A percentile compares a stretch with the other conserved stretches of the same genome.
Evolutionary conservation across 2,888 invertebrate genomes (phyloP).

Genomic region (Caenorhabditis sp.): DNA sequence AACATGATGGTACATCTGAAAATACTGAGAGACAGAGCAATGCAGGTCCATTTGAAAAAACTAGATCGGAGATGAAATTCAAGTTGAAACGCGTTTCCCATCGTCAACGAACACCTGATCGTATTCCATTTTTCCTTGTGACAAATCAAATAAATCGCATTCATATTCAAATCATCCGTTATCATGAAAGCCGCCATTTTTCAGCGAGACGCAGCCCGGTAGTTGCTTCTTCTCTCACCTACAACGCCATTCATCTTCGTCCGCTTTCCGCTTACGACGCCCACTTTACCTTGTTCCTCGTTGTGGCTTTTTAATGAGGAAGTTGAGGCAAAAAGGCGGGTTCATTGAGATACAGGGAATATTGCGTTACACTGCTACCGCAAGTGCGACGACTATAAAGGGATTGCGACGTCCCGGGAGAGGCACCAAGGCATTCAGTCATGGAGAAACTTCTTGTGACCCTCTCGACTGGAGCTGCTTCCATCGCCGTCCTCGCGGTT

Average conservation of each 20-base stretch:
- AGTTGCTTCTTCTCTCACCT: slow-evolving; percentile 36
- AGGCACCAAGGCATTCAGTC: slow-evolving; percentile 44
- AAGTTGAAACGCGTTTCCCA: too few relatives aligned
- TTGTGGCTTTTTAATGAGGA: slow-evolving; percentile 50
- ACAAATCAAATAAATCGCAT: background rate
- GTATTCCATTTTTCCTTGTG: too few relatives aligned
- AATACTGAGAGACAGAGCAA: too few relatives aligned
- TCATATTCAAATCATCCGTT: slow-evolving; percentile 28
- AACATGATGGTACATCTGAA: too few relatives aligned
- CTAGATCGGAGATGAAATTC: too few relatives aligned
- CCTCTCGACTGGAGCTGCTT: slow-evolving; percentile 61
- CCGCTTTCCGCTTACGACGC: slow-evolving; percentile 37
- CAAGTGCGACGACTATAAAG: slow-evolving; percentile 34
- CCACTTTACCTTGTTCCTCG: slow-evolving; percentile 48
- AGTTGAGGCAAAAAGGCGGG: slow-evolving; percentile 38
- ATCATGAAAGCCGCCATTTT: slow-evolving; percentile 27
- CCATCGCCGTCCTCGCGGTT: slow-evolving; percentile 71
- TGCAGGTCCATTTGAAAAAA: too few relatives aligned
- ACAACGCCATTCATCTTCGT: slow-evolving; percentile 35
- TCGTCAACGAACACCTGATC: too few relatives aligned
- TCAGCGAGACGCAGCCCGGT: slow-evolving; percentile 16
- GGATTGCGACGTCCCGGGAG: slow-evolving; percentile 2
- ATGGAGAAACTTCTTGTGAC: slow-evolving; percentile 67
- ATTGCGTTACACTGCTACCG: slow-evolving; percentile 35
- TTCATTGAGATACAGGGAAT: slow-evolving; percentile 47